These are phyloP conservation scores for Sus scrofa DNA, from an alignment of 2,113 vertebrate genomes.

Conservation along the genomic window DNA sequence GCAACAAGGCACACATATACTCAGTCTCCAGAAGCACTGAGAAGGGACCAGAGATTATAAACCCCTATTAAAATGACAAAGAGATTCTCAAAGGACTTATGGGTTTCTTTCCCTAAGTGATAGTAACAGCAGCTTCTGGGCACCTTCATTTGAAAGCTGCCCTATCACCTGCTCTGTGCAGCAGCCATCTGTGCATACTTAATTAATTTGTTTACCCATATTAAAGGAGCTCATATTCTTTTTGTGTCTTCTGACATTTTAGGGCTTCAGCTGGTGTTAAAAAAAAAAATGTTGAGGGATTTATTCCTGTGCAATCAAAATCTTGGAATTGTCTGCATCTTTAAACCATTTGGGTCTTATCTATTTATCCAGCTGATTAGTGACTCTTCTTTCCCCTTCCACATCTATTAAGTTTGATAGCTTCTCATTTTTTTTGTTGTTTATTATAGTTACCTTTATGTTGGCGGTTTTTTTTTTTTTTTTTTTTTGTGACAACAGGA, in stretches of 20 bases:
- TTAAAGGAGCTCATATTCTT: constrained; percentile 32
- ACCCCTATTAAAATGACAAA: background rate
- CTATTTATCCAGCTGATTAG: constrained; percentile 18
- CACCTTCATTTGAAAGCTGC: background rate
- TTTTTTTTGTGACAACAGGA: background rate
- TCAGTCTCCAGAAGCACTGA: background rate
- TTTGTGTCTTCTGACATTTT: constrained; percentile 55
- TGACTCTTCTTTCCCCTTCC: background rate
- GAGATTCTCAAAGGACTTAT: background rate
- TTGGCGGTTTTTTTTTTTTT: constrained; percentile 6
- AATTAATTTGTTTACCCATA: constrained; percentile 47
- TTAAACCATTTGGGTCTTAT: constrained; percentile 22
- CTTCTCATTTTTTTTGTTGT: background rate
- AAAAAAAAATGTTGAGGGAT: background rate
- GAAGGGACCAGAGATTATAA: constrained; percentile 2
- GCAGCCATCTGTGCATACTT: constrained; percentile 20
- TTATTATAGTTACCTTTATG: background rate
- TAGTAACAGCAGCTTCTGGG: background rate
- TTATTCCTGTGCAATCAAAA: constrained; percentile 17
- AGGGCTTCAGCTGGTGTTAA: background rate
- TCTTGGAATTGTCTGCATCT: background rate
- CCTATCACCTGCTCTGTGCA: background rate
- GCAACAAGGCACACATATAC: background rate
- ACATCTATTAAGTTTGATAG: background rate
- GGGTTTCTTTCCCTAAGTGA: background rate